Evolutionary conservation across 1,140 invertebrate genomes (phyloP), one percentile per base, ranked within the genome.

Genomic region (Yoshiicerus persimilis): DNA sequence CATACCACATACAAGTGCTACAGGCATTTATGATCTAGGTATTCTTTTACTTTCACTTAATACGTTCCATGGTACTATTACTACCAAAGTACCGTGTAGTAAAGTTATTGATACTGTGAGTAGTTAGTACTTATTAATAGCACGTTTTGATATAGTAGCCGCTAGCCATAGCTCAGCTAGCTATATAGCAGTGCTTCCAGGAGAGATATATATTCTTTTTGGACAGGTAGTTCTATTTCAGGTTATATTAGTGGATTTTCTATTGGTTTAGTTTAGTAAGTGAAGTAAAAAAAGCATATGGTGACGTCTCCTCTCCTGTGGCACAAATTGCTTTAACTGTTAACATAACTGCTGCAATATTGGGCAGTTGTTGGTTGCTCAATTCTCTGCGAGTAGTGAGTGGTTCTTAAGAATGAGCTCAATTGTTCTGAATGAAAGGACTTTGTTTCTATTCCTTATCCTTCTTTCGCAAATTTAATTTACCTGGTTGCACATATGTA

Each of bases 381-480:
- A 4, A 10, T 11, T 80, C 20, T 36, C 34, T 36, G 30, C 20
- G 36, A 80, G n/a, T 2, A 80, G n/a, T 20, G 34, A n/a, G 30
- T 36, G 75, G 13, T n/a, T 80, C 32, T 80, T 36, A n/a, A 80
- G 32, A n/a, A 80, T 38, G 34, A 80, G 75, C 30, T 80, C 75
- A 80, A 80, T 80, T 80, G 75, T 80, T 80, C 75, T 80, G 30
- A 80, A 80, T 80, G 75, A 80, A 80, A 32, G 32, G 30, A n/a
- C 75, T 80, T 34, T 38, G 13, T 34, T n/a, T 80, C 70, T 36
- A 11, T 70, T 13, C 13, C 32, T 38, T 38, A 36, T 80, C n/a
- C 13, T 70, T 70, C 75, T 34, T 23, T 36, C 75, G 10, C 16
- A 80, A 80, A 80, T 80, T 80, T 80, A 80, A 80, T 80, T 80